Conservation (phyloP, 2,797 vertebrate species). For the Petrocephalus schoutedeni region DNA sequence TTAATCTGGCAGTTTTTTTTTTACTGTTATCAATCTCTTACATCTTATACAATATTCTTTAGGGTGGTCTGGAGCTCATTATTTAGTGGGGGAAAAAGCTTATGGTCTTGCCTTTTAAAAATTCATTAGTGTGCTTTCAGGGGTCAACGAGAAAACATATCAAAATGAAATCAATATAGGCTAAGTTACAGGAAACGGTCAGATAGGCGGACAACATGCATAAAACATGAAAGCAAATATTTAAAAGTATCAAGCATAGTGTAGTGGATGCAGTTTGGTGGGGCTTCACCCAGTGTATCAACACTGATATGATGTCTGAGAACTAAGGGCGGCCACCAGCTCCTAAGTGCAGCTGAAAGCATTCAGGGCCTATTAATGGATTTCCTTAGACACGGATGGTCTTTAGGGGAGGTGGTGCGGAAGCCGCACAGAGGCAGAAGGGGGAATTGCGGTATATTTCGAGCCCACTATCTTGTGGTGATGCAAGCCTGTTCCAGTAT, state of each 20-base stretch:
- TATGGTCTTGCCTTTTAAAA: background rate
- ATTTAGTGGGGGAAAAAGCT: background rate
- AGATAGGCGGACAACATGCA: background rate
- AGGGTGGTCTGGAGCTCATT: background rate
- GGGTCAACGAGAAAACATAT: background rate
- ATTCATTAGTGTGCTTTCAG: background rate
- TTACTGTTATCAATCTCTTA: background rate
- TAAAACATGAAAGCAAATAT: background rate
- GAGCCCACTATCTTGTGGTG: background rate
- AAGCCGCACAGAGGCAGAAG: background rate
- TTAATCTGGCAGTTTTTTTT: background rate
- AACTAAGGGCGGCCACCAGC: background rate
- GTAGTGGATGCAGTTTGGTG: background rate
- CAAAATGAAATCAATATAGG: conserved; percentile 1
- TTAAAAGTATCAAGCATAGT: background rate
- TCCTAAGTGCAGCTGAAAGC: background rate
- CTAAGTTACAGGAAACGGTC: background rate
- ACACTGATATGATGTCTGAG: background rate
- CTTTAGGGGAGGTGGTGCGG: background rate
- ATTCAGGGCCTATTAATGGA: background rate
- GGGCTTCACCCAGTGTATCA: background rate
- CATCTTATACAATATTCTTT: background rate
- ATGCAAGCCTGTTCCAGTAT: background rate
- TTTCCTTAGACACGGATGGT: background rate
- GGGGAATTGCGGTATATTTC: background rate